phyloP scores from a whole-genome alignment of 2,888 invertebrate genomes.

The Spodoptera littoralis region DNA sequence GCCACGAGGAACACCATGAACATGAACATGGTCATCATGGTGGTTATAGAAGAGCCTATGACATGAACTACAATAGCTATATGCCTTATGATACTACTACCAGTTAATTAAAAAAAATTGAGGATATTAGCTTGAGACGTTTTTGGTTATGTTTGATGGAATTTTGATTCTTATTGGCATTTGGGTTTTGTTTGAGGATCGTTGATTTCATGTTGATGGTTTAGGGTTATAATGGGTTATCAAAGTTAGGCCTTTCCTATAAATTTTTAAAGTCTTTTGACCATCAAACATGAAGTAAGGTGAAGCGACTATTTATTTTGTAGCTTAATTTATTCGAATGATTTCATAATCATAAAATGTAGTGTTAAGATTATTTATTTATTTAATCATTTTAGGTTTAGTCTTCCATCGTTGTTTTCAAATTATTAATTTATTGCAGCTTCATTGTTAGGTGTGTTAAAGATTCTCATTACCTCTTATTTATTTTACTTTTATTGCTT shows the following conservation, averaged over 20 bases:
- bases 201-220: no score
- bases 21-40: constrained; percentile 87
- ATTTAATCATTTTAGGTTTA: constrained; percentile 15
- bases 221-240: no score
- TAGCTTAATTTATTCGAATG: constrained; percentile 44
- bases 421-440: constrained; percentile 69
- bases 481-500: constrained; percentile 9
- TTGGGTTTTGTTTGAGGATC: not conserved
- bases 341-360: constrained; percentile 45
- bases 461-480: constrained; percentile 45
- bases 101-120: constrained; percentile 48
- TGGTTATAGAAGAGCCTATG: constrained; percentile 88
- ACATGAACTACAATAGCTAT: constrained; percentile 81
- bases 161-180: constrained; percentile 2
- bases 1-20: constrained; percentile 90
- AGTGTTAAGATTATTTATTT: constrained; percentile 66
- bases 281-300: no score
- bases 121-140: constrained; percentile 3
- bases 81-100: constrained; percentile 80
- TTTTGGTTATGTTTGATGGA: constrained; percentile 4
- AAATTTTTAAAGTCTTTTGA: no score
- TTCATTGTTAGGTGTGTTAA: constrained; percentile 64
- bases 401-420: constrained; percentile 57
- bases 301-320: constrained; percentile 10
- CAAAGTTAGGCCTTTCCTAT: no score